Conservation (phyloP, 2,888 invertebrate species). For the Dicyrtoma fusca region DNA sequence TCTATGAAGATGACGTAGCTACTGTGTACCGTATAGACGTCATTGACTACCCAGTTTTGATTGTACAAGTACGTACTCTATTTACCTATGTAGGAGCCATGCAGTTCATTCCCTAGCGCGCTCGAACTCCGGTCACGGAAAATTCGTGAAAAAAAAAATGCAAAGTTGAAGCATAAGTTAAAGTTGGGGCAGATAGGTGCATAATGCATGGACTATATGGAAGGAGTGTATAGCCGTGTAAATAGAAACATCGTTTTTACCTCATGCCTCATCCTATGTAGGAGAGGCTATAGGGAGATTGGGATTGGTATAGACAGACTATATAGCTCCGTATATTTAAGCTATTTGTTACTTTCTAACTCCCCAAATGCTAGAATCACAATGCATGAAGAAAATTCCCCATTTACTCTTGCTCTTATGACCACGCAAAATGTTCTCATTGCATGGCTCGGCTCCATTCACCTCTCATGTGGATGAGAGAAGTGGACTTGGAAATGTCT, state of each 20-base stretch:
- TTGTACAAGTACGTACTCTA: no score
- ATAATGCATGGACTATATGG: neutral
- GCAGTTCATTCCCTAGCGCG: no score
- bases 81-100: no score
- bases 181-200: neutral
- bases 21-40: no score
- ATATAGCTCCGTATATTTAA: neutral
- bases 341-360: slow-evolving; percentile 24
- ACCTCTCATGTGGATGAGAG: slow-evolving; percentile 6
- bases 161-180: neutral
- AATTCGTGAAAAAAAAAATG: neutral
- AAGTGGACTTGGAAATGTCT: slow-evolving; percentile 9
- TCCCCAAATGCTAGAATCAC: neutral
- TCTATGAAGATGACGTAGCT: no score
- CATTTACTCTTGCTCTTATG: slow-evolving; percentile 13
- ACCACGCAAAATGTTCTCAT: slow-evolving; percentile 33
- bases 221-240: slow-evolving; percentile 1
- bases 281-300: no score
- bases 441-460: slow-evolving; percentile 37
- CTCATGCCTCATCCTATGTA: no score
- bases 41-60: no score
- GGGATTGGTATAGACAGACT: no score
- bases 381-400: slow-evolving; percentile 28
- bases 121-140: slow-evolving; percentile 10
- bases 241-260: slow-evolving; percentile 16